A percentile compares a stretch with the other conserved stretches of the same genome.
Conservation (phyloP, 2,888 invertebrate species). For the Tenthredo amoena region DNA sequence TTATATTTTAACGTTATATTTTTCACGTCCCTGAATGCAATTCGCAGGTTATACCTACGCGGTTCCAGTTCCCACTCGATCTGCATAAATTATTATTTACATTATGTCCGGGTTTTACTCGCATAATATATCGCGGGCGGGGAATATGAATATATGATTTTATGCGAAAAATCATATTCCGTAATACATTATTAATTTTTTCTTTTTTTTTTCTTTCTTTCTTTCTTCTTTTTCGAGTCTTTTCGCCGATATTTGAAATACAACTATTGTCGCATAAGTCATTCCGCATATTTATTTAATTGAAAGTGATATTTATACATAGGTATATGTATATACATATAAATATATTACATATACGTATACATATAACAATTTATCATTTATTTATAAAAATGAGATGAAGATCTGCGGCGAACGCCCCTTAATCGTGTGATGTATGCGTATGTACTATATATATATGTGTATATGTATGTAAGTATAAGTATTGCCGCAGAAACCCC, state of each 20-base stretch:
- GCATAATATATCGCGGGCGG: not conserved
- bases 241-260: too few species aligned
- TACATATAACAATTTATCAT: not conserved
- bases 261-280: too few species aligned
- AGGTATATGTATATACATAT: too few species aligned
- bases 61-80: not conserved
- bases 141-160: not conserved
- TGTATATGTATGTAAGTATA: not conserved
- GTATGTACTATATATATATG: not conserved
- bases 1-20: slow-evolving; percentile 11
- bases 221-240: too few species aligned
- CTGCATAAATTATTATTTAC: slow-evolving; percentile 9
- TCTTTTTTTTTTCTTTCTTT: not conserved
- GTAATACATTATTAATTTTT: not conserved
- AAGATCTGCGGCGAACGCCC: not conserved
- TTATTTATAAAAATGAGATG: not conserved
- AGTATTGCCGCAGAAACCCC: not conserved
- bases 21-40: not conserved
- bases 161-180: slow-evolving; percentile 2
- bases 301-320: too few species aligned
- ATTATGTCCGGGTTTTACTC: slow-evolving; percentile 8
- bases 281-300: too few species aligned
- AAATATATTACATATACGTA: too few species aligned
- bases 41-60: too few species aligned
- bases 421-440: not conserved